Conservation (phyloP, 2,113 vertebrate genomes). For the Rhinichthys klamathensis region DNA sequence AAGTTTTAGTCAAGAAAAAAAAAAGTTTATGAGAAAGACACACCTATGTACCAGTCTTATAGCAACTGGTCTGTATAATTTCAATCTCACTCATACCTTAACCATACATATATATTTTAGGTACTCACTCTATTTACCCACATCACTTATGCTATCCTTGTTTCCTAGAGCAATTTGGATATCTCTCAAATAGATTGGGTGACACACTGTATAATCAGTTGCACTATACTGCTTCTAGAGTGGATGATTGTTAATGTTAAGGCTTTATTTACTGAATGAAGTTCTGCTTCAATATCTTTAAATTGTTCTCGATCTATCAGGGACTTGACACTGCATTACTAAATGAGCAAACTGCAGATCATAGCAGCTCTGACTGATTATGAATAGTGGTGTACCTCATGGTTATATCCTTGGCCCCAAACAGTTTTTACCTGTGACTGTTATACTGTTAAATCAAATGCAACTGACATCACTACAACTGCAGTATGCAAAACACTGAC, state of each 20-base stretch:
- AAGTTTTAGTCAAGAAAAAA: background rate
- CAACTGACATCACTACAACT: background rate
- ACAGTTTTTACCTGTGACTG: slow-evolving; percentile 4
- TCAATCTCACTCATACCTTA: background rate
- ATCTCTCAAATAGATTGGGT: background rate
- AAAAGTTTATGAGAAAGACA: background rate
- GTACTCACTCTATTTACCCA: background rate
- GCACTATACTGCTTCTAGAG: background rate
- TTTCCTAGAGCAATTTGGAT: slow-evolving; percentile 14
- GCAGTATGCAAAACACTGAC: background rate
- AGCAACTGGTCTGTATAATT: background rate
- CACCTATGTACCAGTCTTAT: background rate
- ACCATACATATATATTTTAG: background rate
- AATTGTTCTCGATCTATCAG: slow-evolving; percentile 1
- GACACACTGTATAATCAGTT: background rate
- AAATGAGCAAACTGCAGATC: background rate
- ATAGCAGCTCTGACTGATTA: background rate
- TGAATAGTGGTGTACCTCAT: background rate
- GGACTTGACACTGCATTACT: background rate
- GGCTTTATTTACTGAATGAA: background rate
- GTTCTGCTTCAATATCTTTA: background rate
- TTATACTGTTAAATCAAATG: slow-evolving; percentile 5
- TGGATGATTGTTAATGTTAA: background rate
- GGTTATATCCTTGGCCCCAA: background rate
- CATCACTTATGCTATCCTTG: background rate